A percentile compares a stretch with the other conserved stretches of the same genome.
These are phyloP conservation scores for Ormyrus thymus DNA, from an alignment of 2,888 invertebrate species.

Conservation along the genomic window DNA sequence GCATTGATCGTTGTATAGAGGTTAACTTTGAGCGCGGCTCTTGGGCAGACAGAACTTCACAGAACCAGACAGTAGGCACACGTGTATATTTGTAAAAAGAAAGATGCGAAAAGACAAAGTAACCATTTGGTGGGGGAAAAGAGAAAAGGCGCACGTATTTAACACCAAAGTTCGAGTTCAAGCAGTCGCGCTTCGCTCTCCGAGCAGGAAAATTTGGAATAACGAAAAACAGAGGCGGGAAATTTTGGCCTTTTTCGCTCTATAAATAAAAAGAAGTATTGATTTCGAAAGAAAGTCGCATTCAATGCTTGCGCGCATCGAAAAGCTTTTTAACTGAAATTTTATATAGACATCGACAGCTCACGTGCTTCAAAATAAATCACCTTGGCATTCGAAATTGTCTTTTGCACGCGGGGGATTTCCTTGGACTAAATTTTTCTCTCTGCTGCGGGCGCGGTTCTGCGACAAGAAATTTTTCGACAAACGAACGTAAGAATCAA, in stretches of 20 bases:
- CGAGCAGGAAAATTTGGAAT: slow-evolving; percentile 26
- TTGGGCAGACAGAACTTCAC: no score
- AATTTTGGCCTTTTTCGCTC: not conserved
- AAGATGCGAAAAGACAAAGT: not conserved
- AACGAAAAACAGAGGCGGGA: not conserved
- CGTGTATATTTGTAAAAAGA: no score
- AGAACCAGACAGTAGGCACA: no score
- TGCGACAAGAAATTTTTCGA: not conserved
- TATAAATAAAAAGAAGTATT: not conserved
- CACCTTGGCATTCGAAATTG: slow-evolving; percentile 56
- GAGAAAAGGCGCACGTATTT: slow-evolving; percentile 46
- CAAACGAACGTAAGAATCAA: no score
- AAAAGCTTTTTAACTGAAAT: slow-evolving; percentile 11
- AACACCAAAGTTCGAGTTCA: slow-evolving; percentile 13
- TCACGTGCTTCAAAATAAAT: slow-evolving; percentile 55
- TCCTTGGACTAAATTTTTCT: slow-evolving; percentile 52
- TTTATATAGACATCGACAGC: slow-evolving; percentile 11
- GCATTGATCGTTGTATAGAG: no score
- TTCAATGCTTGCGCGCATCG: not conserved
- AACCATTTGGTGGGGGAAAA: slow-evolving; percentile 28
- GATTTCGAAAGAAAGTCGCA: not conserved
- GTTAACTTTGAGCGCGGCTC: no score
- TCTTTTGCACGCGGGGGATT: slow-evolving; percentile 19
- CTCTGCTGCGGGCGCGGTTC: not conserved
- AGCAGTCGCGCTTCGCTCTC: slow-evolving; percentile 20